A percentile compares a stretch with the other conserved stretches of the same genome.
phyloP scores from a whole-genome alignment of 1,140 invertebrate species.

The Anadara kagoshimensis region DNA sequence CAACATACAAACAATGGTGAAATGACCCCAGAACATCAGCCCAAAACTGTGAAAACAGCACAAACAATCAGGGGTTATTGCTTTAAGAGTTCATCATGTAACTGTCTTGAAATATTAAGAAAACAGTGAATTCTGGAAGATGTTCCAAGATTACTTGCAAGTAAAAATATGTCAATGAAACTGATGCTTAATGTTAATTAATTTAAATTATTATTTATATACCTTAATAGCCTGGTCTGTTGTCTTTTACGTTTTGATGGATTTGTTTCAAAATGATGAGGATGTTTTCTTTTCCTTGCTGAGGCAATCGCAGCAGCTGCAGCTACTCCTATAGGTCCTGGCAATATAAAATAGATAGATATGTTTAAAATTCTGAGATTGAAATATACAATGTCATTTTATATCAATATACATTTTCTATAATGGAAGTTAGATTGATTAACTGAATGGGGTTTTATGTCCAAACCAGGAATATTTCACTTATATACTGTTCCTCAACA shows the following conservation, averaged over 20 bases:
- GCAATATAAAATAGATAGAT: conserved; percentile 1
- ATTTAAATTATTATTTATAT: too few relatives aligned
- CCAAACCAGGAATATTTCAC: too few relatives aligned
- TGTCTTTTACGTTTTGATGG: conserved; percentile 96
- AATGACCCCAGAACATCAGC: too few relatives aligned
- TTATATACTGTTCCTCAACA: too few relatives aligned
- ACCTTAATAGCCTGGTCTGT: conserved; percentile 92
- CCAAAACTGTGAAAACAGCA: too few relatives aligned
- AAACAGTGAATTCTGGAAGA: neutral
- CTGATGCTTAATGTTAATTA: too few relatives aligned
- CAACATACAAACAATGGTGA: too few relatives aligned
- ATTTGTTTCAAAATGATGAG: conserved; percentile 98
- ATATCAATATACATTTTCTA: neutral
- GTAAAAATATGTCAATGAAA: too few relatives aligned
- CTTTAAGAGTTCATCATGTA: neutral
- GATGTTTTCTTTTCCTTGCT: conserved; percentile 94
- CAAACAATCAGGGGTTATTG: too few relatives aligned
- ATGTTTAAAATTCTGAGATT: neutral
- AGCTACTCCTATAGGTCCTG: conserved; percentile 95
- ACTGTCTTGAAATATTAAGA: neutral
- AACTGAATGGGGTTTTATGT: too few relatives aligned
- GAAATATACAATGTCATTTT: neutral
- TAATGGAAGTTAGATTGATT: neutral
- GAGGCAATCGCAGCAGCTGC: conserved; percentile 97
- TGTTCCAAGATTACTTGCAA: neutral